Base-by-base conservation (phyloP, 2,797 vertebrate species). In the Notolabrus celidotus region DNA sequence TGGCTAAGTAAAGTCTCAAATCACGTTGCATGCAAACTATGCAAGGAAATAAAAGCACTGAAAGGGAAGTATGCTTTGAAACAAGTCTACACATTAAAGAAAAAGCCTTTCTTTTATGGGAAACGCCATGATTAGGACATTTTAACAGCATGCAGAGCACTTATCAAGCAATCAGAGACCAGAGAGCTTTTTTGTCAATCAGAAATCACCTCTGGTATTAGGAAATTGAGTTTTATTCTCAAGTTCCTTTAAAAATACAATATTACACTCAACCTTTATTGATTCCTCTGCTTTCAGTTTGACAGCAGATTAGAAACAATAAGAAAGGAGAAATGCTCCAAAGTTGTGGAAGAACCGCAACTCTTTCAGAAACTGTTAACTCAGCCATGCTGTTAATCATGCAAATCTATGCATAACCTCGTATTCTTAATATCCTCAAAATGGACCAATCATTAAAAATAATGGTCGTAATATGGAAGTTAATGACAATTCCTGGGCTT, bases 121-220 rank as follows among this genome's bases (percentile, higher is more conserved):
- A n/a, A 49, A 67, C 41, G 42, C 60, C 34, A 56, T 56, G 33
- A 59, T 62, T 33, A 53, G 36, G 57, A 39, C 10, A 56, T 64
- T 53, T 54, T 10, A 67, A 31, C 8, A 36, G 27, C 46, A 36
- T 10, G 7, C 11, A 33, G 23, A 17, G 20, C 56, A 64, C 10
- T 61, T 72, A 54, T 45, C 41, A 67, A 34, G 16, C 54, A 41
- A 65, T 60, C 43, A 22, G 11, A 25, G 23, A 49, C 14, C 50
- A 38, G 22, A 55, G 31, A 51, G 47, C 51, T 22, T 49, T 76
- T 27, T 61, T 56, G 50, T 68, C 65, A 76, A 70, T 66, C 61
- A 57, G 38, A 53, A 46, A 69, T 46, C 52, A 38, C 51, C 46
- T 38, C 38, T 27, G 50, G 49, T 71, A 33, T 68, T 59, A 51